Evolutionary conservation across 2,113 vertebrate species (phyloP).

Genomic region (Caranx melampygus): DNA sequence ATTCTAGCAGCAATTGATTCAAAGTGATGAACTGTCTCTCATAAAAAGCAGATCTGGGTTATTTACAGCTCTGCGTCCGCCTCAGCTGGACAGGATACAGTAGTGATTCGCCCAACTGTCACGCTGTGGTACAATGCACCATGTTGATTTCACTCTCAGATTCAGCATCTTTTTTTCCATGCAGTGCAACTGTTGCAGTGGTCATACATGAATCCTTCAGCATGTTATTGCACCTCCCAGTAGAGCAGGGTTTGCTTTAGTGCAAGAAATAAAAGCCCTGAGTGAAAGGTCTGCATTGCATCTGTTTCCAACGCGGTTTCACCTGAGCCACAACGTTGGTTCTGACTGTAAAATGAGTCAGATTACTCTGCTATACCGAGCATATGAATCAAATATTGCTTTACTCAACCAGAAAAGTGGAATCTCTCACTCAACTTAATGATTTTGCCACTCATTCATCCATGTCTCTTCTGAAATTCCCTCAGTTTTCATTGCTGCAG

Average conservation of each 20-base stretch:
- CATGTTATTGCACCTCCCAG: conserved; percentile 5
- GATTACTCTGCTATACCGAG: neutral
- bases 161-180: conserved; percentile 45
- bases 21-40: conserved; percentile 41
- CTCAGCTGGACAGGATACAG: conserved; percentile 21
- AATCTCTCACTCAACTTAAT: neutral
- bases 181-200: neutral
- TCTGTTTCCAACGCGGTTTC: neutral
- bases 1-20: conserved; percentile 49
- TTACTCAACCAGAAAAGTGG: neutral
- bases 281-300: neutral
- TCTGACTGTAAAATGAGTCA: neutral
- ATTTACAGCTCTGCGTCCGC: conserved; percentile 19
- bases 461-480: neutral
- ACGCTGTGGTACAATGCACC: conserved; percentile 23
- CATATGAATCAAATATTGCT: neutral
- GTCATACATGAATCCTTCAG: conserved; percentile 32
- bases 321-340: neutral
- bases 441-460: neutral
- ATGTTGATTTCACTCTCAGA: conserved; percentile 26
- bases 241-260: neutral
- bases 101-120: conserved; percentile 28
- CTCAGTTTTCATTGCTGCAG: neutral
- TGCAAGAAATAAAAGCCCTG: neutral
- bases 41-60: conserved; percentile 43